These are phyloP conservation scores for Orthosia incerta DNA, from an alignment of 2,888 invertebrate species.

Conservation along the genomic window DNA sequence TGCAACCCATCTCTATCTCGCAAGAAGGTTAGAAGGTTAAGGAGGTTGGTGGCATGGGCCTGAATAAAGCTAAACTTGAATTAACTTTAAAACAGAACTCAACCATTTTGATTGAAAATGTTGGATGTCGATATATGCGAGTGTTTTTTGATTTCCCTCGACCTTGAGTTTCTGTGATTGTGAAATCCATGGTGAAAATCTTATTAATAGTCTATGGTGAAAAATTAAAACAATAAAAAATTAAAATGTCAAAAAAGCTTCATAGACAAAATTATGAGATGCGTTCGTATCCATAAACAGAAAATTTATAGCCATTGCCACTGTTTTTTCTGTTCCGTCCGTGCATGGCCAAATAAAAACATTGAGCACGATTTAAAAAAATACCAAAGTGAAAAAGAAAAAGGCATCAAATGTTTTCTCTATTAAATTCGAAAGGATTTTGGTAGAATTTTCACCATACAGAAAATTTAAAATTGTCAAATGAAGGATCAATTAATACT, in stretches of 20 bases:
- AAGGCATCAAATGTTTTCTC: too few relatives aligned
- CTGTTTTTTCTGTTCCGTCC: too few relatives aligned
- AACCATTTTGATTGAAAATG: not conserved
- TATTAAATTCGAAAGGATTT: not conserved
- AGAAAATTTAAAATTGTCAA: not conserved
- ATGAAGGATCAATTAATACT: fast-evolving
- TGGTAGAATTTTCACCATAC: not conserved
- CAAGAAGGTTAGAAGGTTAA: not conserved
- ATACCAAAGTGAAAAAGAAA: too few relatives aligned
- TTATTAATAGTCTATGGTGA: too few relatives aligned
- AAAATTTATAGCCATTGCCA: too few relatives aligned
- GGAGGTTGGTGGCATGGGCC: not conserved
- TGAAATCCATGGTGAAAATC: too few relatives aligned
- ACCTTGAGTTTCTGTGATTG: too few relatives aligned
- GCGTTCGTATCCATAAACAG: not conserved
- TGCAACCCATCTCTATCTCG: not conserved
- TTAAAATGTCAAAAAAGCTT: constrained; percentile 24
- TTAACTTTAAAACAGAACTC: too few relatives aligned
- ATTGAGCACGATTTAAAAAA: not conserved
- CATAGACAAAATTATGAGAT: constrained; percentile 39
- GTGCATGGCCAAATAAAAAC: not conserved
- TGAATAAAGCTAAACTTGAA: too few relatives aligned
- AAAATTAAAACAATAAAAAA: not conserved
- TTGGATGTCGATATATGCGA: not conserved
- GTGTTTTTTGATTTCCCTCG: too few relatives aligned